Evolutionary conservation across 2,113 vertebrate species (phyloP).

Genomic region (Symphodus melops): DNA sequence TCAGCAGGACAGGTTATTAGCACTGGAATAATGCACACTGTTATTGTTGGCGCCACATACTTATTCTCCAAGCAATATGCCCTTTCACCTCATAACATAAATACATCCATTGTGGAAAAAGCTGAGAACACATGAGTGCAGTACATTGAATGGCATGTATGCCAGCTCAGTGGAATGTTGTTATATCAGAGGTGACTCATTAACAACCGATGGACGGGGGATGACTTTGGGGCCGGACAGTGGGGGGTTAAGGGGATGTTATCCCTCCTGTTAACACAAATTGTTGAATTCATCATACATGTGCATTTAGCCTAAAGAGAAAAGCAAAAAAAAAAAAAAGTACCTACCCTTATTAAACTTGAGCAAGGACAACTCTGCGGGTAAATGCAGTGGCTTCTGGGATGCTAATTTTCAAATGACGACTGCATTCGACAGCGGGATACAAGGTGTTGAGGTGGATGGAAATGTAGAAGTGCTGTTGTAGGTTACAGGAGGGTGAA

Average conservation of each 20-base stretch:
- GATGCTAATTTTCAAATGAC: background rate
- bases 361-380: background rate
- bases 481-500: slow-evolving; percentile 7
- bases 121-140: slow-evolving; percentile 38
- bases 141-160: slow-evolving; percentile 29
- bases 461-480: slow-evolving; percentile 17
- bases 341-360: slow-evolving; percentile 1
- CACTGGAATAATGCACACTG: slow-evolving; percentile 73
- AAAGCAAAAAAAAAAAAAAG: background rate
- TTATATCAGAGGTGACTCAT: slow-evolving; percentile 47
- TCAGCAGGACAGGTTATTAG: slow-evolving; percentile 78
- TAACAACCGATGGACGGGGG: slow-evolving; percentile 41
- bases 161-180: slow-evolving; percentile 22
- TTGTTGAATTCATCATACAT: slow-evolving; percentile 2
- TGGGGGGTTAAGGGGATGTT: slow-evolving; percentile 18
- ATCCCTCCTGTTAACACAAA: background rate
- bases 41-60: slow-evolving; percentile 74
- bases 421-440: background rate
- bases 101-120: slow-evolving; percentile 47
- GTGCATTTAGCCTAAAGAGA: slow-evolving; percentile 11
- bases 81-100: slow-evolving; percentile 55
- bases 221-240: slow-evolving; percentile 18
- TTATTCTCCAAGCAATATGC: slow-evolving; percentile 60
- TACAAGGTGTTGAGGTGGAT: slow-evolving; percentile 14
- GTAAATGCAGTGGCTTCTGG: slow-evolving; percentile 8